Evolutionary conservation across 2,113 vertebrate genomes (phyloP), one percentile per base, ranked within the genome.

Genomic region (Corynorhinus townsendii): DNA sequence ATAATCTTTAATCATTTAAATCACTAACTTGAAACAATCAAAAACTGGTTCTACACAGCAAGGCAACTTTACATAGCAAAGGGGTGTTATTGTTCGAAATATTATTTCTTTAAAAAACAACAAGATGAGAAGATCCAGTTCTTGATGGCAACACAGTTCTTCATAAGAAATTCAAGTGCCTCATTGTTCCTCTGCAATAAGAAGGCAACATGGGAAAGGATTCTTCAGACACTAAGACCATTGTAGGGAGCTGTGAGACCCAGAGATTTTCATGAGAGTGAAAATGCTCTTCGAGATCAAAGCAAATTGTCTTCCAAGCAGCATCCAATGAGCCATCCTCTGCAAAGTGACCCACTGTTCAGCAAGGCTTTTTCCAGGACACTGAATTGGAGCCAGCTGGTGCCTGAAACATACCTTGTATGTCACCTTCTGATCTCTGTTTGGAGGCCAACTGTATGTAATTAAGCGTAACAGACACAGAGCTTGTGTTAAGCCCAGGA

Each of bases 371-470:
- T 92, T 93, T 94, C 79, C 73, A 77, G 35, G 79, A 80, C 35
- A 16, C 82, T 45, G 92, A 97, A 96, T 95, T 97, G 93, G 89
- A 96, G 89, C 95, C 96, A 97, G 87, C 93, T 97, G 95, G 87
- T 79, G 82, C 81, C 86, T 89, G 93, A 59, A 92, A 89, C 71
- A 0, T 73, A 90, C 86, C 91, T 93, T 68, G 35, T 62, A 17
- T 79, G 76, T 94, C 94, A 95, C 92, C 86, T 96, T 93, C 89
- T 97, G 95, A 92, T 89, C 92, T 92, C 72, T 26, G 56, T 90
- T 87, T 95, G 91, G 94, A 95, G 76, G 68, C 68, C 95, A 93
- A 96, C 86, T 95, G 84, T 72, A 94, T 93, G 86, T 92, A 93
- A 97, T 97, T 96, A 96, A 71, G 49, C n/a, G 11, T 84, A 93